These are phyloP conservation scores for Spisula solida DNA, from an alignment of 2,888 invertebrate species.

Conservation along the genomic window DNA sequence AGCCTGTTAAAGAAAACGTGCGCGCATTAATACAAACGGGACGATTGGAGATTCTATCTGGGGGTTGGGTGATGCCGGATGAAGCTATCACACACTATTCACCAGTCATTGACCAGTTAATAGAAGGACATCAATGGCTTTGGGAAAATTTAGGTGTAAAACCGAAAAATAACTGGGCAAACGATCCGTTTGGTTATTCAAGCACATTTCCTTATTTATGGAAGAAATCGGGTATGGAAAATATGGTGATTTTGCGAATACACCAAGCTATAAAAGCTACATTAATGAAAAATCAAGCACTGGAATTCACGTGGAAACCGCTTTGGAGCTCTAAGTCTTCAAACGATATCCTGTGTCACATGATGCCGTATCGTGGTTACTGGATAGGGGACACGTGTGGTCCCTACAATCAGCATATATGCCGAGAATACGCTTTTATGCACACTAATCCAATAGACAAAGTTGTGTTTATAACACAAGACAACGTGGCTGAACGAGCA, in stretches of 20 bases:
- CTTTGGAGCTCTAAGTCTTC: constrained; percentile 89
- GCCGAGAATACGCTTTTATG: constrained; percentile 89
- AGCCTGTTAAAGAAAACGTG: constrained; percentile 76
- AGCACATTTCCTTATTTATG: constrained; percentile 86
- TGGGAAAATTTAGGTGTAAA: constrained; percentile 88
- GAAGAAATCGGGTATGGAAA: constrained; percentile 84
- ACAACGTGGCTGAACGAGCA: constrained; percentile 95
- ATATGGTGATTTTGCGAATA: constrained; percentile 86
- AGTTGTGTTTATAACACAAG: constrained; percentile 94
- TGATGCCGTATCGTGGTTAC: constrained; percentile 98
- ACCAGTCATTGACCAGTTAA: constrained; percentile 85
- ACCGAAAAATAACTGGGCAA: constrained; percentile 86
- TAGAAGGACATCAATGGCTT: constrained; percentile 87
- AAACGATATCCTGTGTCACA: constrained; percentile 93
- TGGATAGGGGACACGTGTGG: constrained; percentile 98
- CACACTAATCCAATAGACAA: constrained; percentile 91
- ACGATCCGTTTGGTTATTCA: constrained; percentile 87
- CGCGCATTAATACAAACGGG: constrained; percentile 81
- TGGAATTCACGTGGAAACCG: constrained; percentile 97
- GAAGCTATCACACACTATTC: constrained; percentile 86
- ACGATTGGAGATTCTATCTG: constrained; percentile 86
- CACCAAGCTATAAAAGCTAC: constrained; percentile 94
- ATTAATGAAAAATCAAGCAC: constrained; percentile 93
- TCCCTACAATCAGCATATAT: constrained; percentile 93
- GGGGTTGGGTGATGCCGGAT: constrained; percentile 87